A percentile compares a stretch with the other conserved stretches of the same genome.
Conservation (phyloP, 1,140 invertebrate species). For the Trichonephila clavipes region DNA sequence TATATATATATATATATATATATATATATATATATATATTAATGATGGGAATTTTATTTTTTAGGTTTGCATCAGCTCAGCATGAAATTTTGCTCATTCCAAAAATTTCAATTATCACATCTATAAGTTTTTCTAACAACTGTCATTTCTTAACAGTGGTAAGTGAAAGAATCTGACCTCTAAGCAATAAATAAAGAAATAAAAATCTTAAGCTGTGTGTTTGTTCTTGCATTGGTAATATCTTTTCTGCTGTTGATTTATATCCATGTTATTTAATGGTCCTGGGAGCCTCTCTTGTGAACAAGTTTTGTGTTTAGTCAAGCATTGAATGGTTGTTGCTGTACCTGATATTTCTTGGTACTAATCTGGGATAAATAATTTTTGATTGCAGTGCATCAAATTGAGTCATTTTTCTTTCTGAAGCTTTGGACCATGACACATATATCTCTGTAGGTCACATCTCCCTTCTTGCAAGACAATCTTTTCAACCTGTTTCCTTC, state of each 20-base stretch:
- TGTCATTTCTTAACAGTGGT: not conserved
- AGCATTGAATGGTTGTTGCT: conserved; percentile 47
- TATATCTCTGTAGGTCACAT: conserved; percentile 67
- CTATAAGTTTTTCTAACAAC: not conserved
- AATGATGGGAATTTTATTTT: too few relatives aligned
- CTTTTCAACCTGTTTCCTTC: not conserved
- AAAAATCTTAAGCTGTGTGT: not conserved
- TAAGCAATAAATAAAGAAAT: not conserved
- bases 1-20: too few relatives aligned
- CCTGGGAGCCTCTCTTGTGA: not conserved
- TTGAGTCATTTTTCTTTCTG: conserved; percentile 67
- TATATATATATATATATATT: too few relatives aligned
- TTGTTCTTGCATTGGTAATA: not conserved
- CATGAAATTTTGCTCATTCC: not conserved
- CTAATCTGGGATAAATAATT: conserved; percentile 58
- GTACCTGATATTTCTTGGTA: conserved; percentile 66
- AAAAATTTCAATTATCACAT: not conserved
- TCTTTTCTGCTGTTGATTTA: not conserved
- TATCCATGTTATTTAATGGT: not conserved
- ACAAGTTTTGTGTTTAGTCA: conserved; percentile 59
- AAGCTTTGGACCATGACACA: conserved; percentile 65
- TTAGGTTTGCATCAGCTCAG: too few relatives aligned
- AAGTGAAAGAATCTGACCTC: not conserved
- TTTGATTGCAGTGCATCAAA: conserved; percentile 43
- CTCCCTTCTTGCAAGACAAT: not conserved